Percentiles rank a stretch among this genome's conserved stretches.
Evolutionary conservation across 1,140 invertebrate genomes (phyloP).

Genomic region (Chrysopa pallens): DNA sequence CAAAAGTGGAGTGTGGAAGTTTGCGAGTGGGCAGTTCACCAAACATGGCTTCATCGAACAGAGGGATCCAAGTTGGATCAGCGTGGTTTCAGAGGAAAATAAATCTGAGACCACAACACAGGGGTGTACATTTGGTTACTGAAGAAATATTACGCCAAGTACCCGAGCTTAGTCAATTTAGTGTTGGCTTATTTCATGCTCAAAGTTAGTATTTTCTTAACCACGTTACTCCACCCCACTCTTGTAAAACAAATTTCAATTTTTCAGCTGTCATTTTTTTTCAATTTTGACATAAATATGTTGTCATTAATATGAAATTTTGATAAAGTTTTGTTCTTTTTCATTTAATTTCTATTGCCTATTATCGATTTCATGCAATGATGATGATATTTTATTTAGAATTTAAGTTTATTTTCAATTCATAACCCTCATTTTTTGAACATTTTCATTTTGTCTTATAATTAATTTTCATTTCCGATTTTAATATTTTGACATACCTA

Average conservation of each 20-base stretch:
- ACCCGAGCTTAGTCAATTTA: constrained; percentile 81
- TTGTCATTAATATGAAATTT: background rate
- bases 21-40: constrained; percentile 18
- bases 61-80: constrained; percentile 78
- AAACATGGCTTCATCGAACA: constrained; percentile 63
- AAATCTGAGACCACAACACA: constrained; percentile 81
- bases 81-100: constrained; percentile 95
- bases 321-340: too few relatives aligned
- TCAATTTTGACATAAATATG: background rate
- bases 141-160: constrained; percentile 87
- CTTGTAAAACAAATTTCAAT: background rate
- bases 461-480: too few relatives aligned
- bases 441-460: too few relatives aligned
- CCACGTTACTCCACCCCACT: background rate
- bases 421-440: too few relatives aligned
- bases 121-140: constrained; percentile 86
- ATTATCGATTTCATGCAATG: too few relatives aligned
- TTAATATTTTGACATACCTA: too few relatives aligned
- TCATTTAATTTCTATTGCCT: too few relatives aligned
- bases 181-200: constrained; percentile 85
- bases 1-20: constrained; percentile 4
- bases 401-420: too few relatives aligned
- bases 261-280: background rate
- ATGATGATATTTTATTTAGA: too few relatives aligned
- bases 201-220: constrained; percentile 58